phyloP scores from a whole-genome alignment of 35 echinoderm and acorn worm species.

The Apostichopus californicus region DNA sequence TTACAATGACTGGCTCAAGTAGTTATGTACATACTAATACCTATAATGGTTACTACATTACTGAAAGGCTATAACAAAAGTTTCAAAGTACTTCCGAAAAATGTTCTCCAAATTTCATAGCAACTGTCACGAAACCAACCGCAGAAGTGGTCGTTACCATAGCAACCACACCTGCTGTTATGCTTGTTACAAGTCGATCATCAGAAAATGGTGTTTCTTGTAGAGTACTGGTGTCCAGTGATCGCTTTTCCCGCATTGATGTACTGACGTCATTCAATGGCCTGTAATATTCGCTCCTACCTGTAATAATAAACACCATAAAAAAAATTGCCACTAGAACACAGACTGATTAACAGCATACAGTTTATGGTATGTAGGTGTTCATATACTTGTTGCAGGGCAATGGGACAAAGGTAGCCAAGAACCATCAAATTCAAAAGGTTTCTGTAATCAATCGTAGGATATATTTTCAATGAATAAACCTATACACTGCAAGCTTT shows the following conservation, averaged over 20 bases:
- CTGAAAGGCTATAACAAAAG: too few species aligned
- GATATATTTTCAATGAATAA: too few species aligned
- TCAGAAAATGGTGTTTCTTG: background rate
- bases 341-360: background rate
- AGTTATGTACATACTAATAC: too few species aligned
- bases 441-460: too few species aligned
- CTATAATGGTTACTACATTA: too few species aligned
- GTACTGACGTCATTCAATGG: background rate
- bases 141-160: slow-evolving; percentile 31
- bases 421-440: background rate
- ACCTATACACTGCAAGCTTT: too few species aligned
- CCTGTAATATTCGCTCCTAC: slow-evolving; percentile 15
- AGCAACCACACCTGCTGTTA: slow-evolving; percentile 16
- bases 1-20: too few species aligned
- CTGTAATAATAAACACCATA: background rate
- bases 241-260: slow-evolving; percentile 12
- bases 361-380: background rate
- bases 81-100: slow-evolving; percentile 37
- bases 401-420: background rate
- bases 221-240: background rate
- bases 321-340: background rate
- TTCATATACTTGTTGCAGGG: background rate
- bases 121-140: slow-evolving; percentile 10
- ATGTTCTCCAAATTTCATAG: background rate
- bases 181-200: background rate